These are phyloP conservation scores for Trichosurus vulpecula DNA, from an alignment of 2,797 vertebrate genomes.

Conservation along the genomic window DNA sequence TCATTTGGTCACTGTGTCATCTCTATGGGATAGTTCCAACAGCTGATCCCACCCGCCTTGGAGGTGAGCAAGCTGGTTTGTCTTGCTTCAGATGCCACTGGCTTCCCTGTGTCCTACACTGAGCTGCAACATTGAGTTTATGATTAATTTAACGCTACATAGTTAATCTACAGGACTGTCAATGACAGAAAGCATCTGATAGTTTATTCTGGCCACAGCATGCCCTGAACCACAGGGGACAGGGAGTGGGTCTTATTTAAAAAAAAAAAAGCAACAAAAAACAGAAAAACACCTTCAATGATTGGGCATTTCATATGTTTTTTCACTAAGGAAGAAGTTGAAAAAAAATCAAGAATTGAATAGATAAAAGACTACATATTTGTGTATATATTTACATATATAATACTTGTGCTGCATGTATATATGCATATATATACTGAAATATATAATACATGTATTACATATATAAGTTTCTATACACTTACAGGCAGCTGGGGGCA, in stretches of 20 bases:
- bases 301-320: constrained; percentile 48
- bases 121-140: constrained; percentile 61
- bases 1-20: constrained; percentile 82
- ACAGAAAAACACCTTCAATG: constrained; percentile 11
- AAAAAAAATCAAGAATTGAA: constrained; percentile 9
- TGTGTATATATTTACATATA: neutral
- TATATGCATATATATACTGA: too few species aligned
- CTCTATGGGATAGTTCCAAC: constrained; percentile 82
- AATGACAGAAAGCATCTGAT: constrained; percentile 2
- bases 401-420: neutral
- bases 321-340: constrained; percentile 16
- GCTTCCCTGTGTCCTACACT: constrained; percentile 74
- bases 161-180: constrained; percentile 54
- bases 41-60: constrained; percentile 84
- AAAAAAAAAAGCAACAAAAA: neutral
- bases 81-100: constrained; percentile 72
- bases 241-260: constrained; percentile 9
- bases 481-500: neutral
- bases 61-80: constrained; percentile 80
- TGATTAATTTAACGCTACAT: constrained; percentile 66
- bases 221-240: constrained; percentile 18
- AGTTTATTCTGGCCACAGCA: constrained; percentile 42
- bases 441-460: too few species aligned
- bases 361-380: neutral
- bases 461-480: neutral